These are phyloP conservation scores for Porites lobata DNA, from an alignment of 92 coral and sea anemone species.

Conservation along the genomic window DNA sequence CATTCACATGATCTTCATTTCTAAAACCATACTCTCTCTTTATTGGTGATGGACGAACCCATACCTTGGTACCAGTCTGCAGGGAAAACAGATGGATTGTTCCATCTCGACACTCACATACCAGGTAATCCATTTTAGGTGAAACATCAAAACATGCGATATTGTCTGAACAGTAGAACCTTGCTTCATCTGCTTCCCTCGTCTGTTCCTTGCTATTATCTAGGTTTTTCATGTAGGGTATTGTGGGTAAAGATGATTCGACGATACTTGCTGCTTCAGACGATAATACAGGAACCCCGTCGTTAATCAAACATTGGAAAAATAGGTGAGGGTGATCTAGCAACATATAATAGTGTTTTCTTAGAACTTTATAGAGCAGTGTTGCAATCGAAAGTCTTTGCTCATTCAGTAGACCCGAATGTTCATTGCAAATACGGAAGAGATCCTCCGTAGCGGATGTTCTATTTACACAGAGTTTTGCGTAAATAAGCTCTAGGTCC, in stretches of 20 bases:
- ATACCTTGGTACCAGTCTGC: conserved; percentile 7
- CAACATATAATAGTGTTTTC: conserved; percentile 4
- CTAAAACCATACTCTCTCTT: background rate
- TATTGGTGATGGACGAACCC: background rate
- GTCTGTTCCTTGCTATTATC: too few species aligned
- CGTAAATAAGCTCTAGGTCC: conserved; percentile 6
- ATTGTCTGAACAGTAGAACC: conserved; percentile 25
- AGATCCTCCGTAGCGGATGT: background rate
- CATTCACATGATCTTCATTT: background rate
- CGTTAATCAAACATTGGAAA: conserved; percentile 19
- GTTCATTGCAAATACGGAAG: too few species aligned
- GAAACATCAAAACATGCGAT: conserved; percentile 38
- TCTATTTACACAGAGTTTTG: conserved; percentile 15
- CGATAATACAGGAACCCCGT: background rate
- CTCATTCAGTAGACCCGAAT: too few species aligned
- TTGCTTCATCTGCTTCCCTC: too few species aligned
- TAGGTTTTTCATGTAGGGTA: too few species aligned
- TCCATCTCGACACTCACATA: conserved; percentile 28
- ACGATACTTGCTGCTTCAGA: background rate
- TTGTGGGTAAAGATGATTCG: too few species aligned
- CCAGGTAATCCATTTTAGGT: conserved; percentile 30
- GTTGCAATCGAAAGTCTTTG: too few species aligned
- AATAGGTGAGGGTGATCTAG: background rate
- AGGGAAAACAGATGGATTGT: conserved; percentile 35
- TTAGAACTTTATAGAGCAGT: background rate